Evolutionary conservation across 2,888 invertebrate genomes (phyloP).

Genomic region (Biston stratarius): DNA sequence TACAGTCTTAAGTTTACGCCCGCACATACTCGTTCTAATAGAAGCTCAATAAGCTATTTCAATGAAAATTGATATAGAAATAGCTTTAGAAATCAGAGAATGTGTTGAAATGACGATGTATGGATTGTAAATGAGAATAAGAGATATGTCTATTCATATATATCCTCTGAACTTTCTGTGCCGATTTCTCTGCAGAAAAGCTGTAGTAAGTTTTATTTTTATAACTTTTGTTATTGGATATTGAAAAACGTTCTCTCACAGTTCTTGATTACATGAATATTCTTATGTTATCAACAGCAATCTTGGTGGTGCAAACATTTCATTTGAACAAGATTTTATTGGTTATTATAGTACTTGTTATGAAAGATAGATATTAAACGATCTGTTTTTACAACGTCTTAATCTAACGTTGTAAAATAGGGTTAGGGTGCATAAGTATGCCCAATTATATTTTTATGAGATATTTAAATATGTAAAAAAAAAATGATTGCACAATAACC

Average conservation of each 20-base stretch:
- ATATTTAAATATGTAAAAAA: conserved; percentile 29
- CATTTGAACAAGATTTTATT: conserved; percentile 7
- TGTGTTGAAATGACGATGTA: conserved; percentile 11
- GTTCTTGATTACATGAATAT: conserved; percentile 4
- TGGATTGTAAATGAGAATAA: conserved; percentile 24
- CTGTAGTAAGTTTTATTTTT: conserved; percentile 15
- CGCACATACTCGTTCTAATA: conserved; percentile 33
- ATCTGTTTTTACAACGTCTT: conserved; percentile 34
- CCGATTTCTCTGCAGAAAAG: conserved; percentile 24
- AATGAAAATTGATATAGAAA: conserved; percentile 24
- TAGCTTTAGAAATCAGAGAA: conserved; percentile 31
- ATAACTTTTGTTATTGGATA: conserved; percentile 15
- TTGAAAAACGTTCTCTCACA: conserved; percentile 13
- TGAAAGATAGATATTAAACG: conserved; percentile 21
- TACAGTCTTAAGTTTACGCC: conserved; percentile 13
- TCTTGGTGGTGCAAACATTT: conserved; percentile 4
- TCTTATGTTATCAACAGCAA: background rate
- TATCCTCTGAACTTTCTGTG: conserved; percentile 16
- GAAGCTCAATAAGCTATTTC: conserved; percentile 33
- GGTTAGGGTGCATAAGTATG: conserved; percentile 29
- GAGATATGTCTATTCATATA: conserved; percentile 23
- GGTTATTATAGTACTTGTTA: conserved; percentile 6
- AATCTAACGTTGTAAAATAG: conserved; percentile 37
- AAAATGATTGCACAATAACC: conserved; percentile 32
- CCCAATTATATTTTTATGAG: conserved; percentile 42